phyloP scores from a whole-genome alignment of 2,113 vertebrate species.

The Macquaria australasica region DNA sequence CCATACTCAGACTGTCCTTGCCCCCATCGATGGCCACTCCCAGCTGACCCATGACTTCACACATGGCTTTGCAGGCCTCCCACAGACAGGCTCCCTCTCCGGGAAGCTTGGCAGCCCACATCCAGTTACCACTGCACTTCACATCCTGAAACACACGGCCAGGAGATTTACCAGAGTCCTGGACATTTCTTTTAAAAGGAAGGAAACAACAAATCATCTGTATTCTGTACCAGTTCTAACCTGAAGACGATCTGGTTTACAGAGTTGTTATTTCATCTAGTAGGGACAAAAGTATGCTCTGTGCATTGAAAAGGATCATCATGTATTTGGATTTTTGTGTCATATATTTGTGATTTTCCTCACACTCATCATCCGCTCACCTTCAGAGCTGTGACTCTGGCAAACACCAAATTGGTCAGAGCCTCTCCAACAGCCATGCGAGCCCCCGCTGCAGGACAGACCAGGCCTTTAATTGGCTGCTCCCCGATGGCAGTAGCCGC shows the following conservation, averaged over 20 bases:
- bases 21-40: conserved; percentile 93
- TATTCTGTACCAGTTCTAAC: neutral
- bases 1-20: conserved; percentile 97
- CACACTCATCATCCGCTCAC: conserved; percentile 64
- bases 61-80: conserved; percentile 92
- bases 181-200: neutral
- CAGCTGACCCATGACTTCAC: conserved; percentile 87
- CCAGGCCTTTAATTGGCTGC: conserved; percentile 93
- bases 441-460: conserved; percentile 88
- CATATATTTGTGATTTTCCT: too few relatives aligned
- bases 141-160: conserved; percentile 85
- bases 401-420: conserved; percentile 94
- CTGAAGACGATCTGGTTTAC: neutral
- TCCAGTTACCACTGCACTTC: conserved; percentile 96
- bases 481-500: conserved; percentile 93
- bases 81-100: conserved; percentile 90
- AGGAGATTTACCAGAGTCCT: neutral
- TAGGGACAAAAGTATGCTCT: neutral
- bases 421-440: conserved; percentile 92
- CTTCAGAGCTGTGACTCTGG: conserved; percentile 87
- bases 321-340: too few relatives aligned
- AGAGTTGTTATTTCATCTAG: neutral
- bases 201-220: neutral
- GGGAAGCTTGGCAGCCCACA: conserved; percentile 94
- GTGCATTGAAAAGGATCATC: neutral